phyloP scores from a whole-genome alignment of 2,888 invertebrate genomes.

The Neocrepidodera transversa region DNA sequence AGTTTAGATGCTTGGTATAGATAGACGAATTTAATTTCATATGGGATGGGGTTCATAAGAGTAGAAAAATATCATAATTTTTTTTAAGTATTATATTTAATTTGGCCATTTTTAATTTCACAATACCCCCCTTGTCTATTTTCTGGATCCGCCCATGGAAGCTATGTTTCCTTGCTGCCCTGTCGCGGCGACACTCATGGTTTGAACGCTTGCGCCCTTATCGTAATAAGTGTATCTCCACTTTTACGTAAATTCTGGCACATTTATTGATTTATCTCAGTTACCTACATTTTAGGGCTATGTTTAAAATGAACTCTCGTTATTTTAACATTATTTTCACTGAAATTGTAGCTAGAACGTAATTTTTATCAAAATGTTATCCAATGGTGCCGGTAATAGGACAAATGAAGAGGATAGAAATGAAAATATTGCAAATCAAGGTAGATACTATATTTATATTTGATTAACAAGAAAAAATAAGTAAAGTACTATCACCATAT shows the following conservation, averaged over 20 bases:
- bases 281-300: slow-evolving; percentile 20
- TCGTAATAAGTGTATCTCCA: slow-evolving; percentile 1
- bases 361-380: slow-evolving; percentile 6
- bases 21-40: too few relatives aligned
- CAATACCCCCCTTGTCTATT: too few relatives aligned
- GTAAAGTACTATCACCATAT: too few relatives aligned
- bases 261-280: slow-evolving; percentile 31
- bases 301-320: slow-evolving; percentile 8
- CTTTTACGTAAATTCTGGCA: background rate
- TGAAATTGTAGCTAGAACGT: background rate
- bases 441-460: background rate
- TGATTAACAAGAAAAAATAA: too few relatives aligned
- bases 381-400: slow-evolving; percentile 1
- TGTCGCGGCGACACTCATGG: too few relatives aligned
- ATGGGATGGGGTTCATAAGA: too few relatives aligned
- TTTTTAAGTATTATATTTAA: too few relatives aligned
- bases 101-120: too few relatives aligned
- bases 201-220: slow-evolving; percentile 25
- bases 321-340: background rate
- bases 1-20: too few relatives aligned
- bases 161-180: too few relatives aligned
- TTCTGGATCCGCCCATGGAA: too few relatives aligned
- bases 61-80: too few relatives aligned
- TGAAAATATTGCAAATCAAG: background rate
- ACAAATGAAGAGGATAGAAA: background rate